Conservation (phyloP, 2,888 invertebrate species). For the Cataglyphis rosenhaueri region DNA sequence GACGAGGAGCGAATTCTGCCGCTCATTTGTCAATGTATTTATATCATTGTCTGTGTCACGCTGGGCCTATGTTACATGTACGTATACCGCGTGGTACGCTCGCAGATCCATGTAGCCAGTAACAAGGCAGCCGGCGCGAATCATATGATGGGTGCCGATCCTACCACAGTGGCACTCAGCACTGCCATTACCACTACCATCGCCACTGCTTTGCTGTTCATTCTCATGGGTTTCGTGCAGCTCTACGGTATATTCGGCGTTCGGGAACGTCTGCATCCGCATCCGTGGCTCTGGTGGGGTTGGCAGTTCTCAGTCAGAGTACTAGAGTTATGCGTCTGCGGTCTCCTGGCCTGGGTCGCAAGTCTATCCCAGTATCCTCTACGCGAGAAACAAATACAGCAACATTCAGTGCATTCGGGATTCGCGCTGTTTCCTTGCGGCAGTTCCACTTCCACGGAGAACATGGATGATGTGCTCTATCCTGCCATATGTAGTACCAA, state of each 20-base stretch:
- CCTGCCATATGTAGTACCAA: conserved; percentile 95
- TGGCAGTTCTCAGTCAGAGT: conserved; percentile 95
- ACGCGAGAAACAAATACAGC: conserved; percentile 89
- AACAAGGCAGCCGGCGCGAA: conserved; percentile 85
- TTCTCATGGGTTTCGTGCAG: conserved; percentile 93
- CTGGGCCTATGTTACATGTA: conserved; percentile 95
- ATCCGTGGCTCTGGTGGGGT: conserved; percentile 95
- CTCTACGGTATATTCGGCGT: conserved; percentile 92
- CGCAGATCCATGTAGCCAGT: conserved; percentile 88
- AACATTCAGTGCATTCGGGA: conserved; percentile 87
- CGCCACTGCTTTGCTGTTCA: conserved; percentile 93
- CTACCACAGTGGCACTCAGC: conserved; percentile 88
- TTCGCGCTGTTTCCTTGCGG: conserved; percentile 94
- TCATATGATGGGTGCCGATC: conserved; percentile 90
- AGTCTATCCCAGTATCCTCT: conserved; percentile 89
- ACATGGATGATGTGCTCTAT: conserved; percentile 93
- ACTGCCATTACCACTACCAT: conserved; percentile 96
- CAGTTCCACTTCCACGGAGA: conserved; percentile 92
- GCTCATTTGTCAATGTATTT: conserved; percentile 93
- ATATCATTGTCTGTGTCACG: conserved; percentile 93
- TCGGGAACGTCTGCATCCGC: conserved; percentile 84
- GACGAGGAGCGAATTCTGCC: conserved; percentile 88
- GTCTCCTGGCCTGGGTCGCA: conserved; percentile 94
- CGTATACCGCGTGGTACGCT: conserved; percentile 92
- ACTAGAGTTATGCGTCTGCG: conserved; percentile 95